These are phyloP conservation scores for Balearica regulorum DNA, from an alignment of 2,797 vertebrate species.

Conservation along the genomic window DNA sequence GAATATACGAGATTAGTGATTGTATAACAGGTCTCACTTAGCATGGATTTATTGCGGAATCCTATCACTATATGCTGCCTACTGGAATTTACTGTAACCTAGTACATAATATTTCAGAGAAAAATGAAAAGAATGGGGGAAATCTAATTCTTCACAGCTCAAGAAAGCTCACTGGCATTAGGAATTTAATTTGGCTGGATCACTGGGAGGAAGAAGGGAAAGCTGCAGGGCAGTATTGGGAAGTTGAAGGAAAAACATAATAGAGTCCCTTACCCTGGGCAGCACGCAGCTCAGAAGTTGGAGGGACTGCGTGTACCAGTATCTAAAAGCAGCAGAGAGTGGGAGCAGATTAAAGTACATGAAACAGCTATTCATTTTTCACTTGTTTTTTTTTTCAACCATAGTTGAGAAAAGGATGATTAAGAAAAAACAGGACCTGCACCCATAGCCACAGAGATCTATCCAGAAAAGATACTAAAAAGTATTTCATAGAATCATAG, in stretches of 20 bases:
- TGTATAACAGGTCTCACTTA: background rate
- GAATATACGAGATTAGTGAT: background rate
- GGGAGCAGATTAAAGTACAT: background rate
- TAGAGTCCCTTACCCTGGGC: background rate
- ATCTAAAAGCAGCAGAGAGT: background rate
- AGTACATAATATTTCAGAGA: conserved; percentile 1
- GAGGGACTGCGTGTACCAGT: background rate
- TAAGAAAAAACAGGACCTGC: background rate
- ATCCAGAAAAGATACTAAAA: background rate
- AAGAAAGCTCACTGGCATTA: background rate
- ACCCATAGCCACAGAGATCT: background rate
- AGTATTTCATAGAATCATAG: too few species aligned
- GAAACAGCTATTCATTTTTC: background rate
- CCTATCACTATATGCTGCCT: background rate
- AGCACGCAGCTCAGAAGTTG: background rate
- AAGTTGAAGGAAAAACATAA: background rate
- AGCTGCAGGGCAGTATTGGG: background rate
- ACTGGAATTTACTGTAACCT: background rate
- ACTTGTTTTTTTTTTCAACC: background rate
- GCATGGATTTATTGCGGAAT: background rate
- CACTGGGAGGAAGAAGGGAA: background rate
- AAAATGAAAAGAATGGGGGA: background rate
- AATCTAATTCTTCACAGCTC: conserved; percentile 26
- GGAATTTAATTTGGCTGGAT: conserved; percentile 22
- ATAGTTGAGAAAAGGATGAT: background rate